Percentiles rank a stretch among this genome's conserved stretches.
Evolutionary conservation across 2,888 invertebrate genomes (phyloP).

Genomic region (Anthophora plumipes): DNA sequence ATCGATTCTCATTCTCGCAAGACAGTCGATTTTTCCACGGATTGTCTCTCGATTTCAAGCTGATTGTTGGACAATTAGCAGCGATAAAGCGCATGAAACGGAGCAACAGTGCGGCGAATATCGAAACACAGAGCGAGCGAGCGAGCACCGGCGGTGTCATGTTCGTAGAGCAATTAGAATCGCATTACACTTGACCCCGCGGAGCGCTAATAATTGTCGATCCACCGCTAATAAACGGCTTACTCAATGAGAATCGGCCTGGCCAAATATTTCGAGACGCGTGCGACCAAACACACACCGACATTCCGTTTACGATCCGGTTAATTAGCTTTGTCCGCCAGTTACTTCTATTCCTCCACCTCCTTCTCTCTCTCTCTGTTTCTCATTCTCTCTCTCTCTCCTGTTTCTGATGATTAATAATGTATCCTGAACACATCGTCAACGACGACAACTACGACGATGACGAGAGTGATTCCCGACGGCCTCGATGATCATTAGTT

Average conservation of each 20-base stretch:
- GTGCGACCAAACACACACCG: neutral
- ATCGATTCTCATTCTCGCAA: no score
- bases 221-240: constrained; percentile 47
- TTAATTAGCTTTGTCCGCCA: constrained; percentile 37
- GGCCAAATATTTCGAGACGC: constrained; percentile 34
- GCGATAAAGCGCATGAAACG: neutral
- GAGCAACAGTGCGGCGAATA: constrained; percentile 27
- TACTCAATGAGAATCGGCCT: constrained; percentile 34
- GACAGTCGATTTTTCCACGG: constrained; percentile 10
- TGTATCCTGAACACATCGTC: neutral
- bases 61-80: constrained; percentile 32
- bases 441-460: neutral
- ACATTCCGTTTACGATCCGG: constrained; percentile 22
- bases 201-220: constrained; percentile 61
- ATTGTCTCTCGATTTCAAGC: constrained; percentile 3
- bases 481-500: constrained; percentile 35
- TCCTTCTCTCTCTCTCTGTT: no score
- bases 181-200: constrained; percentile 67
- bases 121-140: constrained; percentile 42
- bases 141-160: constrained; percentile 47
- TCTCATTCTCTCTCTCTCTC: neutral
- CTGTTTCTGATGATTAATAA: no score
- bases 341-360: constrained; percentile 1
- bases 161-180: constrained; percentile 63
- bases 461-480: constrained; percentile 20